Conservation (phyloP, 2,888 invertebrate genomes). For the Drosophila cracens region DNA sequence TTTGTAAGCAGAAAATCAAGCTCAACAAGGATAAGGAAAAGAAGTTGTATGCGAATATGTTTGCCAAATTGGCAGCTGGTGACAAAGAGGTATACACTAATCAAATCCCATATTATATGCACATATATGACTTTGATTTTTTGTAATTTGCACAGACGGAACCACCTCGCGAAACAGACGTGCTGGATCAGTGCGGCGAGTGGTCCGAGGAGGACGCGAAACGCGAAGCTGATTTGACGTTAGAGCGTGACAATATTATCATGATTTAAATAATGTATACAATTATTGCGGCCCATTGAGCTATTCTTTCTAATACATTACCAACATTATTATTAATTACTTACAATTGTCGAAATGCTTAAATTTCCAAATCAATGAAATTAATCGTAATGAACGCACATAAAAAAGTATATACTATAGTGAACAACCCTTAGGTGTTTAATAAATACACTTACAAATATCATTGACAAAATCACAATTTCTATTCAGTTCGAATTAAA, state of each 20-base stretch:
- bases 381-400: conserved; percentile 38
- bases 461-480: conserved; percentile 23
- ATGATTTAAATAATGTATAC: conserved; percentile 75
- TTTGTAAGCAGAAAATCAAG: conserved; percentile 91
- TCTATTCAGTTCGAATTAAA: conserved; percentile 13
- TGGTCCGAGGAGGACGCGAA: conserved; percentile 83
- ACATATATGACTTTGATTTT: conserved; percentile 2
- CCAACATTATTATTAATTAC: conserved; percentile 38
- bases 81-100: conserved; percentile 88
- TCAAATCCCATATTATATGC: neutral
- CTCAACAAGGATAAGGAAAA: conserved; percentile 93
- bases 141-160: conserved; percentile 52
- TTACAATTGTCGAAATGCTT: conserved; percentile 19
- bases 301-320: conserved; percentile 31
- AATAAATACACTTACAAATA: conserved; percentile 38
- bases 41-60: conserved; percentile 96
- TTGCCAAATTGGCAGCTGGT: conserved; percentile 94
- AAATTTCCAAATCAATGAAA: conserved; percentile 39
- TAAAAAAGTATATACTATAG: conserved; percentile 32
- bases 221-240: conserved; percentile 82
- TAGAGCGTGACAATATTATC: conserved; percentile 83
- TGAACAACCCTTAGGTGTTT: conserved; percentile 20
- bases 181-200: conserved; percentile 82
- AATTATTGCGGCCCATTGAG: conserved; percentile 7
- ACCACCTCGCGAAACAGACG: conserved; percentile 77